These are phyloP conservation scores for Corbicula japonica DNA, from an alignment of 2,888 invertebrate species.

Conservation along the genomic window DNA sequence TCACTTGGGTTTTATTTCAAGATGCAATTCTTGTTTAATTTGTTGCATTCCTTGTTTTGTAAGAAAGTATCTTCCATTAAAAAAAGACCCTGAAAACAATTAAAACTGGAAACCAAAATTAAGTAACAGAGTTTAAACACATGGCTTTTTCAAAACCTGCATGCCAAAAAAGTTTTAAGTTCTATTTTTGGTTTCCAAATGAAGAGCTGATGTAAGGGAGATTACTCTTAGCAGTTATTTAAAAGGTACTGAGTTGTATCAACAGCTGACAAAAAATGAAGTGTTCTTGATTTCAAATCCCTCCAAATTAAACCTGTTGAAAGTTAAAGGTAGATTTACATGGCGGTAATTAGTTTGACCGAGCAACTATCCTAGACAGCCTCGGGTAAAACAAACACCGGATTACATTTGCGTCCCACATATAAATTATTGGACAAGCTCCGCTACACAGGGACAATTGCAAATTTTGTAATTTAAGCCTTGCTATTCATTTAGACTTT, in stretches of 20 bases:
- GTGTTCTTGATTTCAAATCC: constrained; percentile 10
- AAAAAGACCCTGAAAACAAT: no score
- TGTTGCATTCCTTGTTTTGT: no score
- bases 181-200: constrained; percentile 23
- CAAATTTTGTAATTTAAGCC: constrained; percentile 67
- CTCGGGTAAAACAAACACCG: constrained; percentile 68
- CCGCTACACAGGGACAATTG: constrained; percentile 65
- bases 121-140: no score
- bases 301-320: constrained; percentile 20
- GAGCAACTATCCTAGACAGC: constrained; percentile 60
- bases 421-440: constrained; percentile 70
- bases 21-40: no score
- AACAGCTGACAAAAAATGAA: neutral
- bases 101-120: no score
- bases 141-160: constrained; percentile 18
- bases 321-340: constrained; percentile 48
- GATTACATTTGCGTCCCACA: constrained; percentile 64
- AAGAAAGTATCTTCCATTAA: no score
- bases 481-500: constrained; percentile 63
- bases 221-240: constrained; percentile 24
- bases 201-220: constrained; percentile 45
- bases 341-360: constrained; percentile 55
- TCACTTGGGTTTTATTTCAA: no score
- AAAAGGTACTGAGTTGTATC: neutral
- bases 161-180: constrained; percentile 5